Evolutionary conservation across 1,140 invertebrate species (phyloP).

Genomic region (Drosophila sp.): DNA sequence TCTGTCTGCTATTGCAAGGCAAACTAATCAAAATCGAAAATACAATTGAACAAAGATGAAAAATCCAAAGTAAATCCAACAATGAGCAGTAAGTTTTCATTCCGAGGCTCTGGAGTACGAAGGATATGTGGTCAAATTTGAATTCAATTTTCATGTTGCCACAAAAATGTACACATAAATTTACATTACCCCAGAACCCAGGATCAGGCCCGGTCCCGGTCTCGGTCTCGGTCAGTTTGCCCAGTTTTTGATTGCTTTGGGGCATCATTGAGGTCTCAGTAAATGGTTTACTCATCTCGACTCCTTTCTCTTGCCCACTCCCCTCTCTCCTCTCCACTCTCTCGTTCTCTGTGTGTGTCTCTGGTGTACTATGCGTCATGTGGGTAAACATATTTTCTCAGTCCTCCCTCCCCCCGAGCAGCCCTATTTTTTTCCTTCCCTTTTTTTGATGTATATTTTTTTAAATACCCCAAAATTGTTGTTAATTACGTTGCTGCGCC

Average conservation of each 20-base stretch:
- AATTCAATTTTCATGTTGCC: conserved; percentile 57
- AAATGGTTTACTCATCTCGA: conserved; percentile 6
- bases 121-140: conserved; percentile 28
- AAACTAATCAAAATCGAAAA: conserved; percentile 2
- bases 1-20: not conserved
- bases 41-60: not conserved
- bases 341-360: not conserved
- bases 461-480: conserved; percentile 64
- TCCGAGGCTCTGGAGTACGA: conserved; percentile 6
- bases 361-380: conserved; percentile 50
- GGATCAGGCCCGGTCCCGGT: not conserved
- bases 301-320: not conserved
- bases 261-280: conserved; percentile 17
- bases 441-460: conserved; percentile 30
- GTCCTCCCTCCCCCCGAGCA: not conserved
- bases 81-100: not conserved
- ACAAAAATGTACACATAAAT: conserved; percentile 51
- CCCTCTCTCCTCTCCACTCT: not conserved
- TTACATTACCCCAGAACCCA: conserved; percentile 44
- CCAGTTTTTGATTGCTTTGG: conserved; percentile 42
- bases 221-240: not conserved
- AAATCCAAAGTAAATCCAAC: not conserved
- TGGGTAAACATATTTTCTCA: conserved; percentile 39
- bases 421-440: not conserved
- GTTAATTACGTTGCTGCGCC: conserved; percentile 66